phyloP scores from a whole-genome alignment of 1,140 invertebrate species.

The Musca domestica region DNA sequence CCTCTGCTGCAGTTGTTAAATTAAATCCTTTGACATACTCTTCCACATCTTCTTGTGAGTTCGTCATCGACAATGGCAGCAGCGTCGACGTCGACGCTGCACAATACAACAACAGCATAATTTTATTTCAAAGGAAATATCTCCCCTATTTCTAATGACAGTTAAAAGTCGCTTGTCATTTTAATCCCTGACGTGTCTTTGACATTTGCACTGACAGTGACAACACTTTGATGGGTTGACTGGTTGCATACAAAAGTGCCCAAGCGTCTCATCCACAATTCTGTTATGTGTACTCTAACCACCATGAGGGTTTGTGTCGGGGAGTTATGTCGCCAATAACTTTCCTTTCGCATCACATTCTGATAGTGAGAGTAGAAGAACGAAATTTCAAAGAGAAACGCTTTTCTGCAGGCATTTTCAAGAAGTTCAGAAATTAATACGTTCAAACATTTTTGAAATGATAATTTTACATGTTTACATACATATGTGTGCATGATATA shows the following conservation, averaged over 20 bases:
- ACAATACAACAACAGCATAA: not conserved
- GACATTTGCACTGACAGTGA: constrained; percentile 53
- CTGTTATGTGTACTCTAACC: constrained; percentile 27
- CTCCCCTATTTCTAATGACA: constrained; percentile 38
- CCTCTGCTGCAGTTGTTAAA: not conserved
- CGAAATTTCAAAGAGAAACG: no score
- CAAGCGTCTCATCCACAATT: constrained; percentile 12
- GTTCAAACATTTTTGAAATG: no score
- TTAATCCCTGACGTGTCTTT: constrained; percentile 53
- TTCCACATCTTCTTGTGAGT: not conserved
- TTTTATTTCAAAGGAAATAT: not conserved
- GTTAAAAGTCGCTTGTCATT: constrained; percentile 29
- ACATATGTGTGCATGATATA: no score
- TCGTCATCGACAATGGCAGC: no score
- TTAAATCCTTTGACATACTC: constrained; percentile 3
- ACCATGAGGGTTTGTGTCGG: not conserved
- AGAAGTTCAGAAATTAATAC: no score
- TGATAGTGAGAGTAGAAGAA: no score
- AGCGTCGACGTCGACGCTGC: not conserved
- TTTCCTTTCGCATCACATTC: no score
- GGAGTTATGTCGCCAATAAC: no score
- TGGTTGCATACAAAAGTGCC: constrained; percentile 34
- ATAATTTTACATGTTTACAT: no score
- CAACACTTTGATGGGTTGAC: constrained; percentile 48
- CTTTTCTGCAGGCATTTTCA: no score